Evolutionary conservation across 2,113 vertebrate genomes (phyloP), one percentile per base, ranked within the genome.

Genomic region (Ramphastos sulfuratus): DNA sequence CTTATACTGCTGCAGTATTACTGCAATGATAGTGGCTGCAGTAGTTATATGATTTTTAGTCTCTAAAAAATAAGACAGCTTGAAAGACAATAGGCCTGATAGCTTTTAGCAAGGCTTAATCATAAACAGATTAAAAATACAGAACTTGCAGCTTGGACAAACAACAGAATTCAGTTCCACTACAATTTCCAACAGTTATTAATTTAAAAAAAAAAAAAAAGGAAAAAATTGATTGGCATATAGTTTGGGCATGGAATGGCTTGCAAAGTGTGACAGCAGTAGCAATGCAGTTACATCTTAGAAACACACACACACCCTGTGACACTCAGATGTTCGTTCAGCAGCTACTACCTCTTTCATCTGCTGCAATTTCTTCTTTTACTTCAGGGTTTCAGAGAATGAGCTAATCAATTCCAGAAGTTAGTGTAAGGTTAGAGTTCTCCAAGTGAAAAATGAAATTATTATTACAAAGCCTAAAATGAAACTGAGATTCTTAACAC

Each of bases 231-330:
- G 1, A 52, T 27, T 58, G 35, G 15, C 4, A 58, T 58, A 19
- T 17, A 25, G 58, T 82, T 89, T 19, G 44, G 39, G 23, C 82
- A 65, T 20, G 4, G 78, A 85, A 73, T 24, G 28, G 15, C 12
- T 52, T 85, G 15, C 2, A 70, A 69, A 72, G 10, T 23, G 25
- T 64, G 24, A 59, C 20, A 71, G 46, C 5, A 66, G 9, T 7
- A 48, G 13, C 13, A 87, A 25, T 64, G 24, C 7, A 67, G 15
- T 6, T 27, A 56, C 11, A 3, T 31, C 39, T 69, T 35, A 44
- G 11, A 14, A 60, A 83, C 64, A 65, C 73, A 67, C 1, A 50
- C 46, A 18, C 18, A 20, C 0, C 0, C 8, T 8, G 19, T n/a
- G 11, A 63, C 20, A 16, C 9, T 39, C 13, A 66, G 30, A 21